Evolutionary conservation across 2,888 invertebrate genomes (phyloP).

Genomic region (Synanthedon vespiformis): DNA sequence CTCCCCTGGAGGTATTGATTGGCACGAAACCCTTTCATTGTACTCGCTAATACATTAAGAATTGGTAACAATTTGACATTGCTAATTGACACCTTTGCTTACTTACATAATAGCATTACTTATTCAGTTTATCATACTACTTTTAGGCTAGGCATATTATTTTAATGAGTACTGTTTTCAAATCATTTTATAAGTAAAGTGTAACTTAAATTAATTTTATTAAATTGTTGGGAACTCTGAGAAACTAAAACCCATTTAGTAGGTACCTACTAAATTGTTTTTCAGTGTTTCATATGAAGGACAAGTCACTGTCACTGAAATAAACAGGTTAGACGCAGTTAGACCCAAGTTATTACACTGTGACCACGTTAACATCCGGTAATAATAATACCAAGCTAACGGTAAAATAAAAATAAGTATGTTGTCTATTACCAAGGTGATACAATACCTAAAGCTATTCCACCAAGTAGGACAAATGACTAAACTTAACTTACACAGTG

Average conservation of each 20-base stretch:
- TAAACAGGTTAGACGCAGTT: too few species aligned
- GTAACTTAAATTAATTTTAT: too few species aligned
- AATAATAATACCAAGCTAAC: too few species aligned
- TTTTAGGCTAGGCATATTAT: background rate
- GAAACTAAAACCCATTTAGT: too few species aligned
- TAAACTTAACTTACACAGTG: conserved; percentile 7
- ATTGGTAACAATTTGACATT: background rate
- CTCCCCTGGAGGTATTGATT: conserved; percentile 38
- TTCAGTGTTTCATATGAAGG: too few species aligned
- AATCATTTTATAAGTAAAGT: too few species aligned
- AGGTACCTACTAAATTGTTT: too few species aligned
- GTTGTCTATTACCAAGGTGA: background rate
- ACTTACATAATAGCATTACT: background rate
- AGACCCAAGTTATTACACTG: background rate
- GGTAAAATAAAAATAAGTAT: background rate
- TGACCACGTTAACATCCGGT: too few species aligned
- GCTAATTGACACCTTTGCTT: too few species aligned
- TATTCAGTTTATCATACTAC: background rate
- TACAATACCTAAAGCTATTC: background rate
- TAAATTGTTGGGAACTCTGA: too few species aligned
- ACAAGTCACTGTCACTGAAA: too few species aligned
- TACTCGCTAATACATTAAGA: background rate
- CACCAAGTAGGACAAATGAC: conserved; percentile 7
- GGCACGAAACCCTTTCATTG: conserved; percentile 13
- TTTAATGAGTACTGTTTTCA: background rate